These are phyloP conservation scores for Lepidonotus clava DNA, from an alignment of 2,888 invertebrate species.

Conservation along the genomic window DNA sequence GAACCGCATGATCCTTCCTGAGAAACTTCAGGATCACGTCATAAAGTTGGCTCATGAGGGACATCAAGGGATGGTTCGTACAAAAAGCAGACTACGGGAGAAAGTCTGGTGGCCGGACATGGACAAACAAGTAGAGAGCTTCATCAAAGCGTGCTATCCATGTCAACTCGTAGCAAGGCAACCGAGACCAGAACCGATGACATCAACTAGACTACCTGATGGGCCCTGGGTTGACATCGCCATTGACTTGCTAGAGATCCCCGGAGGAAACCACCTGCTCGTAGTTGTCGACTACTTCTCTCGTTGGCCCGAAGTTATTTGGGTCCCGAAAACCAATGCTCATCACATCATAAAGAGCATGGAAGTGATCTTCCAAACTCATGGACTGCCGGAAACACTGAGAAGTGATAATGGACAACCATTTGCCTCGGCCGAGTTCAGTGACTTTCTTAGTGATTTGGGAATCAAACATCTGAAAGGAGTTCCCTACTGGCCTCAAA, in stretches of 20 bases:
- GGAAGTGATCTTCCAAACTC: constrained; percentile 32
- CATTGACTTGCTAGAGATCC: constrained; percentile 43
- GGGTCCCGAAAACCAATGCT: neutral
- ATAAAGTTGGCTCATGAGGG: constrained; percentile 52
- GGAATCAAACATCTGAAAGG: neutral
- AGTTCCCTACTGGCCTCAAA: constrained; percentile 45
- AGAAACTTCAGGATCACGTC: neutral
- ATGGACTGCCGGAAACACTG: constrained; percentile 31
- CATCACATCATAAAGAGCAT: neutral
- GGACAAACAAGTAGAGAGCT: constrained; percentile 52
- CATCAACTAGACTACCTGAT: constrained; percentile 3
- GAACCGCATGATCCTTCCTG: constrained; percentile 31
- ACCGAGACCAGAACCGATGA: constrained; percentile 45
- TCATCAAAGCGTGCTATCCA: constrained; percentile 3
- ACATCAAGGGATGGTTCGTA: constrained; percentile 54
- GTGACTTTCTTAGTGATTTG: neutral
- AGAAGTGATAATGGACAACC: constrained; percentile 55
- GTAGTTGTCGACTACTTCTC: constrained; percentile 55
- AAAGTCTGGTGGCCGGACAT: constrained; percentile 57
- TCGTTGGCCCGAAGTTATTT: constrained; percentile 48
- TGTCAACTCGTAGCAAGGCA: constrained; percentile 13
- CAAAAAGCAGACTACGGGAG: constrained; percentile 46
- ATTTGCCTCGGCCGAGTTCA: constrained; percentile 28
- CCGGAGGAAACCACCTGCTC: constrained; percentile 24
- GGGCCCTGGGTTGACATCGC: constrained; percentile 54